Evolutionary conservation across 2,888 invertebrate genomes (phyloP).

Genomic region (Nasonia oneida): DNA sequence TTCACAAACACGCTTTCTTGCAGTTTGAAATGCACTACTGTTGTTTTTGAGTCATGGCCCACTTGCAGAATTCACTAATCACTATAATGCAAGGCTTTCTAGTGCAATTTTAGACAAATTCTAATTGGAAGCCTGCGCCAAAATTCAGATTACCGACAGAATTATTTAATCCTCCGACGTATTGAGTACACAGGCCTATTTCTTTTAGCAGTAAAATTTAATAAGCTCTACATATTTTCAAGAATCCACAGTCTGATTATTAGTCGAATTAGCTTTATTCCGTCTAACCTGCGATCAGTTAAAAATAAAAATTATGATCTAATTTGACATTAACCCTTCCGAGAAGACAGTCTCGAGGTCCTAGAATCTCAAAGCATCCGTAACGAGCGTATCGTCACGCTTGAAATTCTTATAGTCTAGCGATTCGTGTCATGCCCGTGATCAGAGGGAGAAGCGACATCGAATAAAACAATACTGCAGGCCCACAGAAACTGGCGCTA

Average conservation of each 20-base stretch:
- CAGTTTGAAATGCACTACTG: not conserved
- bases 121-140: constrained; percentile 54
- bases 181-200: not conserved
- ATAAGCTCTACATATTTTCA: too few relatives aligned
- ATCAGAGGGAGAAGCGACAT: not conserved
- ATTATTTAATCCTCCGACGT: not conserved
- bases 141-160: constrained; percentile 25
- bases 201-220: not conserved
- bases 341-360: constrained; percentile 31
- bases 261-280: too few relatives aligned
- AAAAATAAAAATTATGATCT: constrained; percentile 37
- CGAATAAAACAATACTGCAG: constrained; percentile 16
- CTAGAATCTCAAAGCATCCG: constrained; percentile 39
- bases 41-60: constrained; percentile 26
- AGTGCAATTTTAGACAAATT: constrained; percentile 50
- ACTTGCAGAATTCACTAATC: constrained; percentile 32
- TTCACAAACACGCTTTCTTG: not conserved
- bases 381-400: constrained; percentile 37
- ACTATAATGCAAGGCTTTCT: constrained; percentile 44
- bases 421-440: constrained; percentile 59
- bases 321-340: constrained; percentile 45
- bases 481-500: constrained; percentile 40
- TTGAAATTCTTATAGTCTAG: constrained; percentile 63
- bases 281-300: not conserved
- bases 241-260: too few relatives aligned